These are phyloP conservation scores for Gari tellinella DNA, from an alignment of 2,888 invertebrate species.

Conservation along the genomic window DNA sequence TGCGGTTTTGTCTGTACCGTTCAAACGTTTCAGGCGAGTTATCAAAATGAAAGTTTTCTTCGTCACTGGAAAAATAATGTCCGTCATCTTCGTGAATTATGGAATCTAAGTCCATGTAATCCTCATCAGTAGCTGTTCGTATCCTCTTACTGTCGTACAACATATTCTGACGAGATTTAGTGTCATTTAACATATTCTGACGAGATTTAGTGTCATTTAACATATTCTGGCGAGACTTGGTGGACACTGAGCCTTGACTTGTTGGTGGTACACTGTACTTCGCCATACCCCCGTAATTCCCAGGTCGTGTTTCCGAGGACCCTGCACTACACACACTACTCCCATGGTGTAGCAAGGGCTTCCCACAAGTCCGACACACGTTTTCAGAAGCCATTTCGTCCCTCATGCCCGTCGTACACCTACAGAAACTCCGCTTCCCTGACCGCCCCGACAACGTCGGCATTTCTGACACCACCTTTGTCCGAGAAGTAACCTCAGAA, in stretches of 20 bases:
- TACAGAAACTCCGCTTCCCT: conserved; percentile 33
- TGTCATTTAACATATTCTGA: conserved; percentile 25
- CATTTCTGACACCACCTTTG: background rate
- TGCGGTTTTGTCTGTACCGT: conserved; percentile 33
- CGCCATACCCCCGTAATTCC: too few relatives aligned
- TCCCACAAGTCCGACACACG: conserved; percentile 44
- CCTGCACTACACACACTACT: background rate
- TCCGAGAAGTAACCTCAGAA: conserved; percentile 7
- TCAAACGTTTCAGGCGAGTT: conserved; percentile 17
- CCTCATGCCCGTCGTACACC: conserved; percentile 37
- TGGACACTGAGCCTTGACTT: too few relatives aligned
- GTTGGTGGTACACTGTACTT: too few relatives aligned
- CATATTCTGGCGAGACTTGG: conserved; percentile 26
- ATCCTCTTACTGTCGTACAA: conserved; percentile 4
- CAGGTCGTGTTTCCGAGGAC: background rate
- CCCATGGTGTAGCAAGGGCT: background rate
- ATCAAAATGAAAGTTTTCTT: conserved; percentile 23
- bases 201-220: conserved; percentile 19
- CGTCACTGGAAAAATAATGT: conserved; percentile 49
- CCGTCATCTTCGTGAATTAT: conserved; percentile 56
- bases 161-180: conserved; percentile 32
- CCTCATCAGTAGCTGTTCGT: conserved; percentile 38
- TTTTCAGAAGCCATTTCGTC: conserved; percentile 22
- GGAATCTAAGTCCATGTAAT: conserved; percentile 52
- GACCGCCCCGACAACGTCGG: conserved; percentile 4